Percentiles rank a stretch among this genome's conserved stretches.
These are phyloP conservation scores for Listronotus bonariensis DNA, from an alignment of 1,140 invertebrate genomes.

Conservation along the genomic window DNA sequence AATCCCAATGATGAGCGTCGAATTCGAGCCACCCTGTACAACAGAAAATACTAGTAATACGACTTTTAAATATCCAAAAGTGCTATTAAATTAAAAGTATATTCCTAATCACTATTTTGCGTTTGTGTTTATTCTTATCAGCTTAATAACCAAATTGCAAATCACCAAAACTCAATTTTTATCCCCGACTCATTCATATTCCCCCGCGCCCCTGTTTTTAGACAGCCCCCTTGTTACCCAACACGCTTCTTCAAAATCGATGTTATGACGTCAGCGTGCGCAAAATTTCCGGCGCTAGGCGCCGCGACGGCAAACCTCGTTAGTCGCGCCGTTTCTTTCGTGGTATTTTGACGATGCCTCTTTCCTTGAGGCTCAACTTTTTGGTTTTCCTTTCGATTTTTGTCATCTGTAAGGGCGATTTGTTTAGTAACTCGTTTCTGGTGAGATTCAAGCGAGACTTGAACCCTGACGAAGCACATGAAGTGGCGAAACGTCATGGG, in stretches of 20 bases:
- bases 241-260: constrained; percentile 41
- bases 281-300: constrained; percentile 28
- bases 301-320: constrained; percentile 24
- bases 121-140: no score
- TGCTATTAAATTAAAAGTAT: no score
- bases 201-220: constrained; percentile 2
- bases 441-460: constrained; percentile 78
- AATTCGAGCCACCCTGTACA: no score
- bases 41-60: no score
- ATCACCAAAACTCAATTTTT: neutral
- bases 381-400: constrained; percentile 35
- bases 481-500: constrained; percentile 77
- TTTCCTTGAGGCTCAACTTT: constrained; percentile 41
- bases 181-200: constrained; percentile 1
- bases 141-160: no score
- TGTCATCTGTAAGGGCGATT: constrained; percentile 58
- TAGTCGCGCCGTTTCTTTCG: constrained; percentile 27
- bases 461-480: constrained; percentile 69
- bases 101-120: no score
- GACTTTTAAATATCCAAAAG: no score
- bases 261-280: constrained; percentile 48
- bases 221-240: neutral
- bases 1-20: no score
- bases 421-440: constrained; percentile 89
- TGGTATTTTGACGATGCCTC: constrained; percentile 45